Conservation (phyloP, 2,888 invertebrate species). For the Trisateles emortualis region DNA sequence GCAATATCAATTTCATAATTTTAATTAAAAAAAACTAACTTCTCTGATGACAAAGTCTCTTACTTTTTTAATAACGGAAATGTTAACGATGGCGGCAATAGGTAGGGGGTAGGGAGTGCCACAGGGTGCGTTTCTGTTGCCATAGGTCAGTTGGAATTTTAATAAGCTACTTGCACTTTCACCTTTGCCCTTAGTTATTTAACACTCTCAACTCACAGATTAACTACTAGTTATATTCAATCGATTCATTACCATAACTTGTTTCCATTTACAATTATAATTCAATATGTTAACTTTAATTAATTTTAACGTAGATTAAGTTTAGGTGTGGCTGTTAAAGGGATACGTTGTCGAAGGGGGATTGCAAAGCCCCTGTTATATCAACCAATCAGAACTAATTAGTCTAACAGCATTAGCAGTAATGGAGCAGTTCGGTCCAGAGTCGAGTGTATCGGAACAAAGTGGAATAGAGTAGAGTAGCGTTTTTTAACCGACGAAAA, state of each 20-base stretch:
- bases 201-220: conserved; percentile 35
- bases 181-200: conserved; percentile 45
- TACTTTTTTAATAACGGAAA: conserved; percentile 87
- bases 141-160: conserved; percentile 60
- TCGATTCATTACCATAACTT: conserved; percentile 31
- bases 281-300: not conserved
- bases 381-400: not conserved
- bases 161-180: conserved; percentile 49
- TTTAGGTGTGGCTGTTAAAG: conserved; percentile 1
- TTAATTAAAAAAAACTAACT: conserved; percentile 87
- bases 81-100: conserved; percentile 74
- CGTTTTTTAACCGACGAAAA: too few species aligned
- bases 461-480: too few species aligned
- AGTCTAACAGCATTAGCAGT: not conserved
- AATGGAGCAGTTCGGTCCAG: too few species aligned
- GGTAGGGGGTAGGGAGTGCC: conserved; percentile 50
- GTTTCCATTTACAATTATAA: conserved; percentile 12
- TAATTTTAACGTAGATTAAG: not conserved
- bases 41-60: conserved; percentile 84
- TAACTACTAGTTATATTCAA: conserved; percentile 24
- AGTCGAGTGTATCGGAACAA: too few species aligned
- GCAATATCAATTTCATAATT: conserved; percentile 88
- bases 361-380: not conserved
- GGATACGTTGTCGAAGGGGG: not conserved
- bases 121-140: conserved; percentile 38